These are phyloP conservation scores for Neolamprologus brichardi DNA, from an alignment of 2,113 vertebrate genomes.

Conservation along the genomic window DNA sequence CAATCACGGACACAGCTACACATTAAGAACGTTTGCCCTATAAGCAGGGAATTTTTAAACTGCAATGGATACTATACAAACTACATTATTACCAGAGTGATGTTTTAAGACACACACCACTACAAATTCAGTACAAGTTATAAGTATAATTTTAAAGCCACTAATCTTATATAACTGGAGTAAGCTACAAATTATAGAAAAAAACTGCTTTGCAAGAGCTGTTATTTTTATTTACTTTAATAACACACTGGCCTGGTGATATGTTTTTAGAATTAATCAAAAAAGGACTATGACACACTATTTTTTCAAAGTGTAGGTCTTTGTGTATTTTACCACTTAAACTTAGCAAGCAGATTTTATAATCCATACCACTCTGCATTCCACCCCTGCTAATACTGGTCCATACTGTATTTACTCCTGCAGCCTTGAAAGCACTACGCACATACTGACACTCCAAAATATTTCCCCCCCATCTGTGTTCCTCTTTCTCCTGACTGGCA, in stretches of 20 bases:
- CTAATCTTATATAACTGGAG: neutral
- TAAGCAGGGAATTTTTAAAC: neutral
- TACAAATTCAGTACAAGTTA: neutral
- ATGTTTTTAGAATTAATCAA: neutral
- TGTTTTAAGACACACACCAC: neutral
- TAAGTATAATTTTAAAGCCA: neutral
- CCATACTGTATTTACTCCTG: neutral
- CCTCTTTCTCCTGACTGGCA: constrained; percentile 11
- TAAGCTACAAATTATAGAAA: neutral
- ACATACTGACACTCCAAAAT: constrained; percentile 3
- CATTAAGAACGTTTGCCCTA: neutral
- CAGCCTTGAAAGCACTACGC: constrained; percentile 11
- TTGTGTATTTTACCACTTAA: neutral
- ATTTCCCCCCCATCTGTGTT: neutral
- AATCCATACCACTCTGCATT: neutral
- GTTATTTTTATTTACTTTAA: neutral
- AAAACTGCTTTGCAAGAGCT: neutral
- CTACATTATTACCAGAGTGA: neutral
- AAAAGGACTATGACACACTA: neutral
- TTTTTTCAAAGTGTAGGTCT: neutral
- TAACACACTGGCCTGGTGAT: neutral
- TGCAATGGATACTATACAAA: neutral
- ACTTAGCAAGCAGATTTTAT: neutral
- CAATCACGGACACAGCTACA: neutral
- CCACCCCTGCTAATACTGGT: neutral